phyloP scores from a whole-genome alignment of 2,888 invertebrate species.

The Drosophila greeni region DNA sequence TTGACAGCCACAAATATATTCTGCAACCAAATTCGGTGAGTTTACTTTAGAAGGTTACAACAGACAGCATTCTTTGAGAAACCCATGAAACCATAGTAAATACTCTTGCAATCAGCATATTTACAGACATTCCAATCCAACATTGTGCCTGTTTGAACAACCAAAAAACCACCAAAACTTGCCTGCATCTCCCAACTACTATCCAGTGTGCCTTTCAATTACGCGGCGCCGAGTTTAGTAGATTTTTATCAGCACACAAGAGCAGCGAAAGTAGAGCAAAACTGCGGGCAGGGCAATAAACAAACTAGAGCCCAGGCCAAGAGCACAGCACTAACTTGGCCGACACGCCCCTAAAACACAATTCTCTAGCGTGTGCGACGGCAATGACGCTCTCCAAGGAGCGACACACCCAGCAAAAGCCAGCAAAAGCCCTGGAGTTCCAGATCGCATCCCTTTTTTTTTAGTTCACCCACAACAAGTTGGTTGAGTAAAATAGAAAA shows the following conservation, averaged over 20 bases:
- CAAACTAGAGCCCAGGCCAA: constrained; percentile 31
- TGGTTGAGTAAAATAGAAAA: constrained; percentile 16
- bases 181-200: constrained; percentile 21
- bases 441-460: constrained; percentile 14
- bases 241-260: constrained; percentile 52
- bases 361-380: constrained; percentile 52
- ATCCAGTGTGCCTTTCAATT: constrained; percentile 52
- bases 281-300: constrained; percentile 45
- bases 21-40: too few relatives aligned
- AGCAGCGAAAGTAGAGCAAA: constrained; percentile 22
- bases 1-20: not conserved
- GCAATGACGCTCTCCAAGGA: constrained; percentile 37
- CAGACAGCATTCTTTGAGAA: not conserved
- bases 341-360: constrained; percentile 40
- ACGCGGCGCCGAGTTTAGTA: constrained; percentile 45
- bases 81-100: constrained; percentile 1
- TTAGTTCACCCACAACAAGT: constrained; percentile 33
- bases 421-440: not conserved
- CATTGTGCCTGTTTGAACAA: constrained; percentile 5
- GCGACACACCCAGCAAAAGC: constrained; percentile 41
- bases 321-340: constrained; percentile 31
- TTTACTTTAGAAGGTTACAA: not conserved
- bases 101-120: constrained; percentile 22
- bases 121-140: constrained; percentile 1
- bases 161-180: constrained; percentile 13